Base-by-base conservation (phyloP, 2,113 vertebrate species). In the Hymenochirus boettgeri region DNA sequence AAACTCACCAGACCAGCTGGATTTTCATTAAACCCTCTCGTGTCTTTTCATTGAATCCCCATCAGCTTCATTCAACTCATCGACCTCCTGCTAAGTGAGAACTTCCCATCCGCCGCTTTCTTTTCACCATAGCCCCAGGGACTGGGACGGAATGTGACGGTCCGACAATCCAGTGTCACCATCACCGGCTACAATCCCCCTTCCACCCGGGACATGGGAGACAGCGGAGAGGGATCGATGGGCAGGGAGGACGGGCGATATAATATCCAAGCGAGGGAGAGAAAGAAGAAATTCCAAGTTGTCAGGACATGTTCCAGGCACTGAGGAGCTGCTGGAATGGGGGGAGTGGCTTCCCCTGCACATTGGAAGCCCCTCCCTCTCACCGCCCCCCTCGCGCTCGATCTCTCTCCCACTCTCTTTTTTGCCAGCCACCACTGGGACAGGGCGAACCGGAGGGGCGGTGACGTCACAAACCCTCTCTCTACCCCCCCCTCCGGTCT, bases 1-100 rank as follows among this genome's bases (percentile, higher is more conserved):
- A 57, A 71, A 83, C 80, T 82, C 72, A 82, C 82, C 79, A 76
- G 77, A 65, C 75, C 79, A 71, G 77, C 82, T 74, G 82, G 79
- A 76, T 73, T 65, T 72, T 52, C 52, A 58, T 53, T 72, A 37
- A 42, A 19, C 70, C 63, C 67, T 75, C 57, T 4, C 64, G 65
- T 55, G 39, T 52, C 72, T 60, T 35, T 35, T 74, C 65, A 60
- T 70, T 73, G 73, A 74, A 71, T 22, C 55, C 29, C 71, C 25
- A 25, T 71, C 35, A 62, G 46, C 64, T 37, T 35, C 33, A 46
- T 37, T 35, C 33, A 46, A 11, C 31, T 42, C 24, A 46, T 31
- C 1, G 51, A 60, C 57, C 45, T 12, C 52, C 9, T 2, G 17
- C 54, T 21, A 50, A 51, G 54, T 57, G 45, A 57, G 26, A 65